These are phyloP conservation scores for Deilephila porcellus DNA, from an alignment of 2,888 invertebrate species.

Conservation along the genomic window DNA sequence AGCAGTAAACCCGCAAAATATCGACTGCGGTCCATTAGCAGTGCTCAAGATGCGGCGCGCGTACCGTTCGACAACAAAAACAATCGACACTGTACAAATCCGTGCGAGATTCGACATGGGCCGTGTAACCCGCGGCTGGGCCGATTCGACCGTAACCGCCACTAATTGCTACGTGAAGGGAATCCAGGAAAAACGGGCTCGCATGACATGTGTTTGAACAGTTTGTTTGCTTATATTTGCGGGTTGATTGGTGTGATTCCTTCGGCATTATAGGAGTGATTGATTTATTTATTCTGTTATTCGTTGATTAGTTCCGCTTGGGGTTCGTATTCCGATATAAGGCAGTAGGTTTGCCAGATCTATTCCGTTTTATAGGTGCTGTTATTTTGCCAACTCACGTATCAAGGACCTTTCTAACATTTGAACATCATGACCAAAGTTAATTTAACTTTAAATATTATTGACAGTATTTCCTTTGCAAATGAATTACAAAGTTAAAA, in stretches of 20 bases:
- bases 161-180: slow-evolving; percentile 77
- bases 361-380: no score
- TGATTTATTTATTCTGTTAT: not conserved
- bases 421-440: no score
- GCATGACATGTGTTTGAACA: slow-evolving; percentile 8
- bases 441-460: no score
- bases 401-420: no score
- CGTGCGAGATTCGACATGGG: slow-evolving; percentile 12
- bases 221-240: not conserved
- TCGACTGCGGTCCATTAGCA: slow-evolving; percentile 41
- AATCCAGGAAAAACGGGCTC: slow-evolving; percentile 51
- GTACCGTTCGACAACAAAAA: slow-evolving; percentile 38
- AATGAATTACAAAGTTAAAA: no score
- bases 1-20: not conserved
- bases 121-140: slow-evolving; percentile 5
- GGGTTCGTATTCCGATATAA: no score
- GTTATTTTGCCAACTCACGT: no score
- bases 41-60: slow-evolving; percentile 58
- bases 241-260: slow-evolving; percentile 1
- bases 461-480: no score
- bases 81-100: slow-evolving; percentile 28
- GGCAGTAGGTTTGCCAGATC: no score
- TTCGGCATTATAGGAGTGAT: not conserved
- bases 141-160: slow-evolving; percentile 52
- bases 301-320: no score